These are phyloP conservation scores for Sphenopsis melanotis DNA, from an alignment of 2,797 vertebrate genomes.

Conservation along the genomic window DNA sequence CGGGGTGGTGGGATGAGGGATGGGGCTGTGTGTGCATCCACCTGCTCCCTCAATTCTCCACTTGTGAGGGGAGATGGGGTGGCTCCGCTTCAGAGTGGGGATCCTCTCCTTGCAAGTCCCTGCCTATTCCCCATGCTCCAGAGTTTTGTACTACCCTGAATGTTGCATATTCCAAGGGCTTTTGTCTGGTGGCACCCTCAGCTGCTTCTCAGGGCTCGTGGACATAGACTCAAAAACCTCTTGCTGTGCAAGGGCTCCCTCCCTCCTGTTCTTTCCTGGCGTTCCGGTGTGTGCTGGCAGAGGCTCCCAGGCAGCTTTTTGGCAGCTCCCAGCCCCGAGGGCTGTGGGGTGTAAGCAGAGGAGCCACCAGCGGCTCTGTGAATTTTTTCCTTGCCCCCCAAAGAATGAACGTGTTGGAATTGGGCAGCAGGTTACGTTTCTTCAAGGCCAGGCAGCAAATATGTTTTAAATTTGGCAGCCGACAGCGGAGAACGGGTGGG, in stretches of 20 bases:
- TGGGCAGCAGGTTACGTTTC: constrained; percentile 52
- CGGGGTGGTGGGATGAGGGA: neutral
- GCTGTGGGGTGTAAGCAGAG: neutral
- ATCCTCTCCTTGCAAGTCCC: neutral
- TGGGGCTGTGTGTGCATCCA: neutral
- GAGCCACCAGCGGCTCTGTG: neutral
- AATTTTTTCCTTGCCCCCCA: constrained; percentile 5
- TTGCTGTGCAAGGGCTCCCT: neutral
- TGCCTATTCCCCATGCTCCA: fast-evolving
- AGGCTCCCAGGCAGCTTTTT: constrained; percentile 19
- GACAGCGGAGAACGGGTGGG: constrained; percentile 35
- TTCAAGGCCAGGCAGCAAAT: constrained; percentile 56
- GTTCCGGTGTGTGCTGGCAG: neutral
- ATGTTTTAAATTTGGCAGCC: constrained; percentile 65
- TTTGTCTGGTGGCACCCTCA: neutral
- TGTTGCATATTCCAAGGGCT: neutral
- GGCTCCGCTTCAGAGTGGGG: fast-evolving
- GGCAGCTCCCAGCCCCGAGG: neutral
- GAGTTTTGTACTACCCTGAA: fast-evolving
- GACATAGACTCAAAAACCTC: neutral
- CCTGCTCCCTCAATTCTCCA: fast-evolving
- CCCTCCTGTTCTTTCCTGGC: neutral
- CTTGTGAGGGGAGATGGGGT: fast-evolving
- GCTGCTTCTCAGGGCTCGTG: neutral
- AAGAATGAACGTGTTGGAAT: constrained; percentile 25